Conservation (phyloP, 64 coral and sea anemone species). For the Stylophora pistillata region DNA sequence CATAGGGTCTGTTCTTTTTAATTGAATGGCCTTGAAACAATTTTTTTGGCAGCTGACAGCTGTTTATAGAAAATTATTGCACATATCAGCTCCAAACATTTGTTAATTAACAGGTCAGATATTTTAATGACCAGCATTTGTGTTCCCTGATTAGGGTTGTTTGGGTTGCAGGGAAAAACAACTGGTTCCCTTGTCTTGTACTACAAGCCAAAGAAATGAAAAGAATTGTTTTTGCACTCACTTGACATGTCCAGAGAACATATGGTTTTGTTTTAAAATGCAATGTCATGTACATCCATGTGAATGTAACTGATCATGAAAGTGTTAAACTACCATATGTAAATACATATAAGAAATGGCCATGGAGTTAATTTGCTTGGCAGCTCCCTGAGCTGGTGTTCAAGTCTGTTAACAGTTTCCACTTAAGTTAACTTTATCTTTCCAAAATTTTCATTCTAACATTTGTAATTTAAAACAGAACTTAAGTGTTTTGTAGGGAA, state of each 20-base stretch:
- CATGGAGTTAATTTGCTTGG: slow-evolving; percentile 13
- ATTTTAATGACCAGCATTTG: slow-evolving; percentile 11
- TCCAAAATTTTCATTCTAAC: slow-evolving; percentile 15
- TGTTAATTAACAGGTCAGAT: neutral
- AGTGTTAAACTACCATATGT: slow-evolving; percentile 7
- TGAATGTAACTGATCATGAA: neutral
- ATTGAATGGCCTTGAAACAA: slow-evolving; percentile 11
- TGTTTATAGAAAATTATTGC: slow-evolving; percentile 12
- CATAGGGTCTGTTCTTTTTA: slow-evolving; percentile 27
- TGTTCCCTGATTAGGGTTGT: neutral
- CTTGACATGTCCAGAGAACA: neutral
- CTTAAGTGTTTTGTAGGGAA: slow-evolving; percentile 6
- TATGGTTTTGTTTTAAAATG: slow-evolving; percentile 20
- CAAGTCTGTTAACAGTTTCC: slow-evolving; percentile 14
- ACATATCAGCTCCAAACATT: slow-evolving; percentile 18
- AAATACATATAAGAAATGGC: neutral
- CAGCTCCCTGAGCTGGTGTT: slow-evolving; percentile 8
- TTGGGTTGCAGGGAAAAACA: slow-evolving; percentile 23
- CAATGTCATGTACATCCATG: neutral
- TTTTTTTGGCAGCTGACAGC: slow-evolving; percentile 23
- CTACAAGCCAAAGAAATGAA: slow-evolving; percentile 14
- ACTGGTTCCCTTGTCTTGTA: slow-evolving; percentile 13
- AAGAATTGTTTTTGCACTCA: slow-evolving; percentile 27
- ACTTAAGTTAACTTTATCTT: slow-evolving; percentile 23
- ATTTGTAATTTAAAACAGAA: slow-evolving; percentile 4